A percentile compares a stretch with the other conserved stretches of the same genome.
Evolutionary conservation across 92 coral and sea anemone genomes (phyloP).

Genomic region (Phenganax stokvisi): DNA sequence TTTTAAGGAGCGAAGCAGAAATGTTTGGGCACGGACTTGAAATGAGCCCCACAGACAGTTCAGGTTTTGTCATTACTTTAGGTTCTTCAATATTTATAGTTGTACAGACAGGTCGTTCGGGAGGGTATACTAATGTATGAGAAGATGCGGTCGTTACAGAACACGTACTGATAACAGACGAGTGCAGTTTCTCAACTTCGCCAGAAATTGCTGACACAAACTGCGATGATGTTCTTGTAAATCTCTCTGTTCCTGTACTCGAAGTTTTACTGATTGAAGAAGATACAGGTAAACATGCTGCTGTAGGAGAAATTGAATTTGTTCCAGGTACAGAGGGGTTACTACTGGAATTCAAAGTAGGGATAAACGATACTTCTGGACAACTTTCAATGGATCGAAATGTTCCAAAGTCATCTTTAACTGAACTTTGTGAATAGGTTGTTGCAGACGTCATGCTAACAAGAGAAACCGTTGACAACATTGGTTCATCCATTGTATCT

Average conservation of each 20-base stretch:
- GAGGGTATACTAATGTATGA: background rate
- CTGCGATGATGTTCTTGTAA: background rate
- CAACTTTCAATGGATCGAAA: background rate
- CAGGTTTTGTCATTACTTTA: background rate
- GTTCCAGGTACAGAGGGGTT: background rate
- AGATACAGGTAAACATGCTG: background rate
- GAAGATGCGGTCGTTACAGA: background rate
- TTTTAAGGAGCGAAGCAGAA: background rate
- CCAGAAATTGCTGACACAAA: background rate
- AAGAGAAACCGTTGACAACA: too few relatives aligned
- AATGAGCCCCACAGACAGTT: background rate
- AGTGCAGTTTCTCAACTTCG: background rate
- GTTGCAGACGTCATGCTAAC: background rate
- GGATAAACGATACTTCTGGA: background rate
- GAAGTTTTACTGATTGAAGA: background rate
- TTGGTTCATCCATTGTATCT: background rate
- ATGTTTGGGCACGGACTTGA: background rate
- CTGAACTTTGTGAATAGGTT: background rate
- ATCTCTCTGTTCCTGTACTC: background rate
- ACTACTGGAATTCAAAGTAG: background rate
- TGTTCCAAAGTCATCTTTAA: background rate
- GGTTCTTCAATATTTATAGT: background rate
- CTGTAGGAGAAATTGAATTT: background rate
- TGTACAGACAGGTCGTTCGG: background rate
- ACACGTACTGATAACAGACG: background rate